Percentiles rank a stretch among this genome's conserved stretches.
phyloP scores from a whole-genome alignment of 2,797 vertebrate species.

The Sus cebifrons region DNA sequence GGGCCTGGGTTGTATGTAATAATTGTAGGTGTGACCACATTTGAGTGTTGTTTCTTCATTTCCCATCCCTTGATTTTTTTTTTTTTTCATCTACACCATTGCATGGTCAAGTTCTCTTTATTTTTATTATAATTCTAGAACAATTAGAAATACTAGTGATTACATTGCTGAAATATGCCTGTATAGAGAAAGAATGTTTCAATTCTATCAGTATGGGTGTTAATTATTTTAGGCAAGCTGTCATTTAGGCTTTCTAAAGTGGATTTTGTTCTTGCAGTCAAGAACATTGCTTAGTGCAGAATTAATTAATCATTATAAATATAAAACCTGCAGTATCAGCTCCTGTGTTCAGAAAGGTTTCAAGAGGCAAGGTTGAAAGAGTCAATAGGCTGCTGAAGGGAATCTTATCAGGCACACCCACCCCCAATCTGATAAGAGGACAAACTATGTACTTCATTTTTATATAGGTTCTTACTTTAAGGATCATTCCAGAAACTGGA shows the following conservation, averaged over 20 bases:
- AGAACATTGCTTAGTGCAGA: slow-evolving; percentile 93
- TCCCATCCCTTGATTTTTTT: slow-evolving; percentile 60
- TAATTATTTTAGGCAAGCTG: slow-evolving; percentile 94
- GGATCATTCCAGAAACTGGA: slow-evolving; percentile 77
- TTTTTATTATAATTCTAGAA: slow-evolving; percentile 89
- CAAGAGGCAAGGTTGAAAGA: slow-evolving; percentile 93
- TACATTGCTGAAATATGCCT: slow-evolving; percentile 88
- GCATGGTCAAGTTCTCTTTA: slow-evolving; percentile 79
- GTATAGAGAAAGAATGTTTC: slow-evolving; percentile 89
- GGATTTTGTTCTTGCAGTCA: slow-evolving; percentile 93
- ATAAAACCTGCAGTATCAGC: slow-evolving; percentile 94
- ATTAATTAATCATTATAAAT: slow-evolving; percentile 95
- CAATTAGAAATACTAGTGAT: slow-evolving; percentile 91
- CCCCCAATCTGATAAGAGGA: slow-evolving; percentile 89
- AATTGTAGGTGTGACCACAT: neutral
- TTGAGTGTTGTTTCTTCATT: slow-evolving; percentile 3
- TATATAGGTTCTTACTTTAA: slow-evolving; percentile 85
- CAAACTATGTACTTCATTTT: slow-evolving; percentile 89
- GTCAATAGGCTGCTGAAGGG: slow-evolving; percentile 91
- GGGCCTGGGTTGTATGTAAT: neutral
- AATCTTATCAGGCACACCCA: slow-evolving; percentile 82
- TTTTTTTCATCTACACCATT: neutral
- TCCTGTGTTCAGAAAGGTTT: slow-evolving; percentile 91
- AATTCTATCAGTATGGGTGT: slow-evolving; percentile 91
- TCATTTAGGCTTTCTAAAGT: slow-evolving; percentile 94